phyloP scores from a whole-genome alignment of 1,140 invertebrate genomes.

The Delia radicum region DNA sequence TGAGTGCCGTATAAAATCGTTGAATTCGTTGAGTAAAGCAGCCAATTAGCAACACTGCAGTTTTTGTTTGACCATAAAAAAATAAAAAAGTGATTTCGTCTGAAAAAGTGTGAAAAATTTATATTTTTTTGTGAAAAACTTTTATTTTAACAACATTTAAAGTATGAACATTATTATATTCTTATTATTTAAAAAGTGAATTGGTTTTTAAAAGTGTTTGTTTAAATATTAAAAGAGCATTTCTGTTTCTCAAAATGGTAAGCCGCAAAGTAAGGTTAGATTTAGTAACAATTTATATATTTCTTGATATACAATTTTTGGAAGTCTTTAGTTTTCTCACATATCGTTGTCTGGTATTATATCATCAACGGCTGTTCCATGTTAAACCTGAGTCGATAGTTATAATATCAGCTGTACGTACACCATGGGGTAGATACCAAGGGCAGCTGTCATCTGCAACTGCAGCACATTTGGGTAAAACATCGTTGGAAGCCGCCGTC shows the following conservation, averaged over 20 bases:
- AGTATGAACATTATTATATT: no score
- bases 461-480: conserved; percentile 24
- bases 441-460: background rate
- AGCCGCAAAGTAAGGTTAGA: background rate
- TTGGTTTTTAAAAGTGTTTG: no score
- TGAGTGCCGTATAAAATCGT: no score
- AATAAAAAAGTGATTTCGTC: no score
- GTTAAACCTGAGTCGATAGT: conserved; percentile 30
- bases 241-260: background rate
- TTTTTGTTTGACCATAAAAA: no score
- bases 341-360: background rate
- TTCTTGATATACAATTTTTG: background rate
- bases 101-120: no score
- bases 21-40: no score
- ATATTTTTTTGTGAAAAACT: no score
- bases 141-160: no score
- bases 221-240: background rate
- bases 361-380: background rate
- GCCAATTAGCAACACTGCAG: no score
- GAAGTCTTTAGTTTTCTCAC: background rate
- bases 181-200: no score
- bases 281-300: background rate
- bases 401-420: conserved; percentile 42
- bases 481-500: conserved; percentile 41
- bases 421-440: conserved; percentile 27